Base-by-base conservation (phyloP, 2,797 vertebrate species). In the Mycteria americana region DNA sequence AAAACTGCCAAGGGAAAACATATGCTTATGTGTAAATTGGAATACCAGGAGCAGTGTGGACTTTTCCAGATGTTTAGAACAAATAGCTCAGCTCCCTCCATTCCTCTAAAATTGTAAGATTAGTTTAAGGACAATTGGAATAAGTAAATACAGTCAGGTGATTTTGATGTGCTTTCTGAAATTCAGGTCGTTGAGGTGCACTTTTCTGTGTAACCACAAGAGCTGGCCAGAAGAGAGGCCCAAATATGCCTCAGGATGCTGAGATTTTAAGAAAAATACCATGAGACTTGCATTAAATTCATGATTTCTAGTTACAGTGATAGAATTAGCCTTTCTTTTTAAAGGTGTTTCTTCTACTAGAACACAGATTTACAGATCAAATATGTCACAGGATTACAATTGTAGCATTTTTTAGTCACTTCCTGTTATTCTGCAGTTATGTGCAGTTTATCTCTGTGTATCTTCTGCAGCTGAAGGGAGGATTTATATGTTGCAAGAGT, bases 401-500 rank as follows among this genome's bases (percentile, higher is more conserved):
- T 89, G 37, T 56, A 56, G 75, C 50, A n/a, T 89, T 90, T 85
- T 70, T 85, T 73, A 83, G 75, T 79, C 50, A 77, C 50, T 90
- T 97, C 88, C 92, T 96, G 81, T 95, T 94, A 35, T 83, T 91
- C 67, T 94, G 59, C 48, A 86, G 62, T 73, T 88, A n/a, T 11
- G 13, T 94, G 19, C 65, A 74, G 43, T 19, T 88, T 94, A 92
- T 93, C 79, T 74, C 25, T 93, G 23, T 86, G 50, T 33, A 37
- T 93, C 84, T 95, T 90, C 17, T 85, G 76, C 80, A 82, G 85
- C 86, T 89, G 82, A 92, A 82, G 27, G 50, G n/a, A 35, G 46
- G 69, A 72, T 60, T 72, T 65, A 85, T 54, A 53, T 68, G 23
- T 59, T 92, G 48, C 39, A 39, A 37, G 48, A 91, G 35, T 75